Evolutionary conservation across 2,113 vertebrate genomes (phyloP).

Genomic region (Oryzias curvinotus): DNA sequence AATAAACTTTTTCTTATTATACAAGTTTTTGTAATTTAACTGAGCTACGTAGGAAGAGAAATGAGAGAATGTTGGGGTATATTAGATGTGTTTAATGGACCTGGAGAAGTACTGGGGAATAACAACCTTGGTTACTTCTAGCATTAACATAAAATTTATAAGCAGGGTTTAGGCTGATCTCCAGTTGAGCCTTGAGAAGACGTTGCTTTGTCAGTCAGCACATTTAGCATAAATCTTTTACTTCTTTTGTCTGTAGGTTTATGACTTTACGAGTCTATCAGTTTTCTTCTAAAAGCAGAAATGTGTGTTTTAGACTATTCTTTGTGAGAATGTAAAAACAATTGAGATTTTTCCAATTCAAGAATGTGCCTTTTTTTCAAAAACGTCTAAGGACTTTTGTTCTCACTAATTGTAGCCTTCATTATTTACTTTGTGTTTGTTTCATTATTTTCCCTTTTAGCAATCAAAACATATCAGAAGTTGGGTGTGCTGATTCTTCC

Average conservation of each 20-base stretch:
- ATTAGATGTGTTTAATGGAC: conserved; percentile 69
- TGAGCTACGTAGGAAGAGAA: conserved; percentile 45
- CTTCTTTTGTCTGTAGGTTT: conserved; percentile 17
- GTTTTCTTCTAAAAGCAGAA: too few relatives aligned
- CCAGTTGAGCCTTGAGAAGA: conserved; percentile 69
- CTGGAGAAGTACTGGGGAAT: conserved; percentile 59
- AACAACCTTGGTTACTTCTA: conserved; percentile 71
- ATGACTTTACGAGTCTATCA: too few relatives aligned
- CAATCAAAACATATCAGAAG: conserved; percentile 43
- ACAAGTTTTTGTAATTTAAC: conserved; percentile 49
- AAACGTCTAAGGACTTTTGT: conserved; percentile 10
- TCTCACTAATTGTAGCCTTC: conserved; percentile 8
- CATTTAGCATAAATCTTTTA: conserved; percentile 74
- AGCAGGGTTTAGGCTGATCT: conserved; percentile 68
- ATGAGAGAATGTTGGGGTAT: conserved; percentile 51
- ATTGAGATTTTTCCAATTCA: neutral
- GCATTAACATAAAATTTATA: conserved; percentile 77
- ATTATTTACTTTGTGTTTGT: conserved; percentile 6
- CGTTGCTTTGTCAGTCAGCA: conserved; percentile 70
- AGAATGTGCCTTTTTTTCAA: neutral
- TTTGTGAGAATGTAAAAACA: too few relatives aligned
- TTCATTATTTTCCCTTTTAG: conserved; percentile 14
- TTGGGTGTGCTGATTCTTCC: conserved; percentile 38
- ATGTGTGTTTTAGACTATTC: too few relatives aligned
- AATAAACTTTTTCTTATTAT: conserved; percentile 61